Evolutionary conservation across 2,113 vertebrate genomes (phyloP).

Genomic region (Physeter macrocephalus): DNA sequence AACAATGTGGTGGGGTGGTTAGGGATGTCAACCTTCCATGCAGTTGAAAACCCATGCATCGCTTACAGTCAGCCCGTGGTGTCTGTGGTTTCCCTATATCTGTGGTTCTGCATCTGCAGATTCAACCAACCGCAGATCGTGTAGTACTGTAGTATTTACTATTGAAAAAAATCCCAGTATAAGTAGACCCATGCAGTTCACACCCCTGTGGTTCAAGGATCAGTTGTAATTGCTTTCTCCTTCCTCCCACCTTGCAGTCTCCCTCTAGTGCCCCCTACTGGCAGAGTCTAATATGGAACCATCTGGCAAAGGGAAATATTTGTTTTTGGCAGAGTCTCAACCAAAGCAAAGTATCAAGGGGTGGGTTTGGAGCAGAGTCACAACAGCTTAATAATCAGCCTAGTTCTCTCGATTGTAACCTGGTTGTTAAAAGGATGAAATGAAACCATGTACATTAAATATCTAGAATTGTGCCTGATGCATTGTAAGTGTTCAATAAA

Average conservation of each 20-base stretch:
- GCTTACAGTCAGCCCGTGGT: background rate
- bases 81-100: background rate
- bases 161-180: background rate
- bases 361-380: background rate
- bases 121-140: background rate
- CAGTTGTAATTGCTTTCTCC: background rate
- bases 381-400: background rate
- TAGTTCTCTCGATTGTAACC: background rate
- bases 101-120: background rate
- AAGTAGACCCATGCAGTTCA: background rate
- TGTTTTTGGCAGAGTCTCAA: background rate
- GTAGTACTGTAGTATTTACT: background rate
- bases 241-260: background rate
- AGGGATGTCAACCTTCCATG: background rate
- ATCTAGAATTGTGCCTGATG: background rate
- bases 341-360: background rate
- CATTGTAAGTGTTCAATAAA: background rate
- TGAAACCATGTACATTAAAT: background rate
- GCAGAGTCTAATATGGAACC: background rate
- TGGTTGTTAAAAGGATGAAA: background rate
- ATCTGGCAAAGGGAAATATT: background rate
- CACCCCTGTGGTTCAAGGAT: background rate
- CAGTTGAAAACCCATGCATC: background rate
- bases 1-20: accelerated
- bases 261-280: background rate